Evolutionary conservation across 2,797 vertebrate species (phyloP).

Genomic region (Neoniphon sammara): DNA sequence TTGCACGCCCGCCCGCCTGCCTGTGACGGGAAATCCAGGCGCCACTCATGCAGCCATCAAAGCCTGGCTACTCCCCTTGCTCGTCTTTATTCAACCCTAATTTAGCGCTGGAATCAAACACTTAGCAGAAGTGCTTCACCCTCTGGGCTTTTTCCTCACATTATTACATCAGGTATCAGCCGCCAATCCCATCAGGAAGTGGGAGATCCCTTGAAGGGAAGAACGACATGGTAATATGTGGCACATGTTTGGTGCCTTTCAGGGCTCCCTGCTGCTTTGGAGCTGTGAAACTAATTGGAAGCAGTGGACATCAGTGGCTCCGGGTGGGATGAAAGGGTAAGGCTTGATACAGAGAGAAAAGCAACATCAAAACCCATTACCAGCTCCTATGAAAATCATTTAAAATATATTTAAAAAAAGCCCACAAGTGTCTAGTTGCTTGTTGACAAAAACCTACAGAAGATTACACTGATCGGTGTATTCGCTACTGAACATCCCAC

Average conservation of each 20-base stretch:
- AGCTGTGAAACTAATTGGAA: background rate
- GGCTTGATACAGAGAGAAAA: background rate
- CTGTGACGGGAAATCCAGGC: conserved; percentile 41
- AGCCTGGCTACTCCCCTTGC: conserved; percentile 24
- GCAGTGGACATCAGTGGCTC: background rate
- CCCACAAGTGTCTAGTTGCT: background rate
- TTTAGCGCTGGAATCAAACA: conserved; percentile 54
- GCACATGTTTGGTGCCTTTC: background rate
- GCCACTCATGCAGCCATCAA: conserved; percentile 40
- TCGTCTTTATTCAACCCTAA: conserved; percentile 45
- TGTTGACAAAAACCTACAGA: conserved; percentile 1
- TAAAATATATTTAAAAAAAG: background rate
- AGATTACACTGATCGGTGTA: conserved; percentile 19
- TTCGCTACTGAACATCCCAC: conserved; percentile 12
- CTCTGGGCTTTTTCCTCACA: conserved; percentile 16
- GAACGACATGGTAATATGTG: background rate
- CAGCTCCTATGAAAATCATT: background rate
- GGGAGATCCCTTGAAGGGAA: conserved; percentile 2
- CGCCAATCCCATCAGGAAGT: background rate
- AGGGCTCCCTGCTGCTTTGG: background rate
- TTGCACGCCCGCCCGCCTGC: conserved; percentile 9
- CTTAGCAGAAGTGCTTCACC: conserved; percentile 23
- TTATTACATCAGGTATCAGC: conserved; percentile 29
- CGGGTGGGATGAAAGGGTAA: background rate
- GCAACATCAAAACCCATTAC: background rate